Base-by-base conservation (phyloP, 2,888 invertebrate genomes). In the Cryptocephalus moraei region DNA sequence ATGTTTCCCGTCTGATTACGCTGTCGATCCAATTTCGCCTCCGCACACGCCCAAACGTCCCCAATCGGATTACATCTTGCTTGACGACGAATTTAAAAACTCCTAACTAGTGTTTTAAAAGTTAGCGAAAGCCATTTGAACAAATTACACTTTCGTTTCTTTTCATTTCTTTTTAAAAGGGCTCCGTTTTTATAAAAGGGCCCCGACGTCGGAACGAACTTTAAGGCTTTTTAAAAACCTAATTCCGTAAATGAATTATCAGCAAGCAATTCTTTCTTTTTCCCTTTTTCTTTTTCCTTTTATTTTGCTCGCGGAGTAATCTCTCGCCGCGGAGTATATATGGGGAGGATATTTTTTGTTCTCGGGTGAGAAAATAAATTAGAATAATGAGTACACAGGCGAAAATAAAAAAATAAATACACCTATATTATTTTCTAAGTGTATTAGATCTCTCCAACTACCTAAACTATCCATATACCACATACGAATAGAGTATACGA, bases 101-200 rank as follows among this genome's bases (percentile, higher is more conserved):
- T 66, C 62, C 62, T 67, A 68, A 69, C 69, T 69, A 68, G 68
- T 69, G 67, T 69, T 70, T 70, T 68, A 70, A 68, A 70, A 70
- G 67, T 69, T 70, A 64, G 62, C 62, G 62, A 64, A 62, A 63
- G 68, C 65, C 69, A 62, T 67, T 70, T 69, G 69, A 69, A 69
- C 69, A 67, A 70, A 70, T 70, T 69, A 69, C 67, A 64, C 67
- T 66, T 64, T 63, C 66, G 62, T 64, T 65, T 64, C 66, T 65
- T 67, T 67, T 65, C 64, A 62, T 65, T 67, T 64, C 65, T 63
- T 67, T 66, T 63, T 61, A 59, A 63, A 63, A 57, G 62, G 61
- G 62, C 60, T 60, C 58, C 58, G 61, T 61, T 60, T 62, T 61
- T 61, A 61, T 62, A 60, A 58, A 55, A 56, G 60, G 49, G 50